These are phyloP conservation scores for Labeo rohita DNA, from an alignment of 2,113 vertebrate genomes.

Conservation along the genomic window DNA sequence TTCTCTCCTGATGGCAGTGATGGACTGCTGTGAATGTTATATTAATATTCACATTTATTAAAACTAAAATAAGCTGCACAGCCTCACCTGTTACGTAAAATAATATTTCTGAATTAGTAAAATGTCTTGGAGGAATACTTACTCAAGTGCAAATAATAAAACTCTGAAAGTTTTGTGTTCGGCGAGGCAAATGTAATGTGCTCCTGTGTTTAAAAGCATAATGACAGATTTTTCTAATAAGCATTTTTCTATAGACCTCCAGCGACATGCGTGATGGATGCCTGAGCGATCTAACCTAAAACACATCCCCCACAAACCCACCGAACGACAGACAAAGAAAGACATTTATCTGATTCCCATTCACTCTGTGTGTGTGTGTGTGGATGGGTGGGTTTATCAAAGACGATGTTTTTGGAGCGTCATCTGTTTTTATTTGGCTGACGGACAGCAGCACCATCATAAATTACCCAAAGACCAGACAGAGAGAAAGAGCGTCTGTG, in stretches of 20 bases:
- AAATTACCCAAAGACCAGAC: slow-evolving; percentile 66
- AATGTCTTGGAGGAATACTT: slow-evolving; percentile 30
- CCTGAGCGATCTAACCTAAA: slow-evolving; percentile 60
- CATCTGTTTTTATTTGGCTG: slow-evolving; percentile 70
- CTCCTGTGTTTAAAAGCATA: slow-evolving; percentile 49
- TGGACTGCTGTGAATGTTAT: slow-evolving; percentile 19
- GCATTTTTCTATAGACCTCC: slow-evolving; percentile 76
- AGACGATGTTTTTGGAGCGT: slow-evolving; percentile 62
- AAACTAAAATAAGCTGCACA: slow-evolving; percentile 5
- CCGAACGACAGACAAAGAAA: slow-evolving; percentile 56
- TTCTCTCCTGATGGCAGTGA: background rate
- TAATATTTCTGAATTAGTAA: slow-evolving; percentile 39
- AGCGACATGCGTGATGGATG: slow-evolving; percentile 75
- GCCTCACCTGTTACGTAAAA: slow-evolving; percentile 31
- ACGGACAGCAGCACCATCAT: slow-evolving; percentile 62
- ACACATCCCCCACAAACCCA: slow-evolving; percentile 58
- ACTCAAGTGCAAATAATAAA: slow-evolving; percentile 40
- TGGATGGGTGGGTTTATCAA: slow-evolving; percentile 60
- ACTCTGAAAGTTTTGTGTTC: slow-evolving; percentile 16
- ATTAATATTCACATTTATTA: slow-evolving; percentile 44
- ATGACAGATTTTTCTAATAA: slow-evolving; percentile 75
- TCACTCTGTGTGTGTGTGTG: slow-evolving; percentile 51
- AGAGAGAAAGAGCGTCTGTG: background rate
- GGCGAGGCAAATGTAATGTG: slow-evolving; percentile 21
- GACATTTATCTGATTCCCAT: slow-evolving; percentile 63